Evolutionary conservation across 1,140 invertebrate genomes (phyloP), one percentile per base, ranked within the genome.

Genomic region (Monochamus saltuarius): DNA sequence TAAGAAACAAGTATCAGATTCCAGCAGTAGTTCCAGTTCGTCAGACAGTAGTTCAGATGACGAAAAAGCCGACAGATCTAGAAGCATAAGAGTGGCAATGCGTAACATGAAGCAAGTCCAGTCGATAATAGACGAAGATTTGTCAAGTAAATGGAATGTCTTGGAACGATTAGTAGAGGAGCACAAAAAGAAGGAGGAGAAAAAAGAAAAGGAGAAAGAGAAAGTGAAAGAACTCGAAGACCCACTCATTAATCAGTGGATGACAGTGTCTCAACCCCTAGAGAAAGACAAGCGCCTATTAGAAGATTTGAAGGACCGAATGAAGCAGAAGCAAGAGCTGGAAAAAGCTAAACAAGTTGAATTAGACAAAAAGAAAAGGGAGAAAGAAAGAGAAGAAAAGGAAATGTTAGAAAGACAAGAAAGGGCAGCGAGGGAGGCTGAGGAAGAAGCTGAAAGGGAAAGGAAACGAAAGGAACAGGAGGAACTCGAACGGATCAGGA

Each of bases 81-180:
- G 81, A 39, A 87, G 85, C 46, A 87, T 87, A 66, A 79, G 85
- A 1, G 85, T 88, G 0, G 80, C 84, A 1, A 88, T 88, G 86
- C 77, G 87, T 17, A 88, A 88, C 58, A 84, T 85, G 54, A 78
- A 80, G 7, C 70, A 77, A 45, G 73, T 76, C 7, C 76, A 80
- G 46, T 76, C 76, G 2, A 80, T 79, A 47, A 68, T 78, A 51
- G 78, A 80, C 29, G 79, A 83, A 39, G 79, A 81, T 46, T 75
- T 80, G 39, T 71, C 76, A 9, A 62, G 50, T 49, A 68, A 65
- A 65, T 56, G 73, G 70, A 69, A 71, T 42, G 65, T 72, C 11
- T 56, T 77, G 14, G 59, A 81, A 75, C 62, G 77, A 71, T 1
- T 82, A 73, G 36, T 81, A 74, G 61, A 79, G 64, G 70, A 81